Percentiles rank a stretch among this genome's conserved stretches.
Conservation (phyloP, 2,113 vertebrate genomes). For the Aythya baeri region DNA sequence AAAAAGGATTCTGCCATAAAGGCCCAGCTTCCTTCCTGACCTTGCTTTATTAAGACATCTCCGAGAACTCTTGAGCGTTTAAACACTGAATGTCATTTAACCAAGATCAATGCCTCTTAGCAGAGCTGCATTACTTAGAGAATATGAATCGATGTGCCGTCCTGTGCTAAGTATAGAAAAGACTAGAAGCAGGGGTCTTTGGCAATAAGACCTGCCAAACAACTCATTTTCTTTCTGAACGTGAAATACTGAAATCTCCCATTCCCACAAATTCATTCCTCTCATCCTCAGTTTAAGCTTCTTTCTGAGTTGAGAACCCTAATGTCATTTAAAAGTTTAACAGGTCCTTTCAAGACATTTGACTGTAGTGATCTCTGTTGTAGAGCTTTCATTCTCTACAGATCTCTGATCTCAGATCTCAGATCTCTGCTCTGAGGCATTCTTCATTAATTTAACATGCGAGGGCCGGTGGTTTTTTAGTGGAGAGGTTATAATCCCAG, state of each 20-base stretch:
- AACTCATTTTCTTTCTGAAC: conserved; percentile 3
- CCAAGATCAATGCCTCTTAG: conserved; percentile 38
- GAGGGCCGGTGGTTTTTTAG: neutral
- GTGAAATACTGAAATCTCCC: neutral
- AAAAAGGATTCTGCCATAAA: neutral
- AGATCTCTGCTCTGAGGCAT: neutral
- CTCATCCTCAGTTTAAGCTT: neutral
- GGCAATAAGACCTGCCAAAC: neutral
- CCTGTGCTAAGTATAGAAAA: neutral
- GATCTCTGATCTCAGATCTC: too few relatives aligned
- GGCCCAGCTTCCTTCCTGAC: neutral
- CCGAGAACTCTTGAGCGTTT: neutral
- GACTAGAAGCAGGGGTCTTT: neutral
- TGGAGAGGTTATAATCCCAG: neutral
- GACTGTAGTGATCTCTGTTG: neutral
- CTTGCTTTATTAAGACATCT: conserved; percentile 12
- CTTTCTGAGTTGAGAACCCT: neutral
- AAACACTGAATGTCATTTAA: neutral
- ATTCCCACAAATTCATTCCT: neutral
- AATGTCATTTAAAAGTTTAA: conserved; percentile 4
- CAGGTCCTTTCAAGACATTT: neutral
- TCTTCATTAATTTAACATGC: neutral
- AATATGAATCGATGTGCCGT: conserved; percentile 12
- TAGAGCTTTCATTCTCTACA: neutral
- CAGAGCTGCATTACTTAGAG: conserved; percentile 5